Conservation (phyloP, 2,888 invertebrate genomes). For the Phragmatobia fuliginosa region DNA sequence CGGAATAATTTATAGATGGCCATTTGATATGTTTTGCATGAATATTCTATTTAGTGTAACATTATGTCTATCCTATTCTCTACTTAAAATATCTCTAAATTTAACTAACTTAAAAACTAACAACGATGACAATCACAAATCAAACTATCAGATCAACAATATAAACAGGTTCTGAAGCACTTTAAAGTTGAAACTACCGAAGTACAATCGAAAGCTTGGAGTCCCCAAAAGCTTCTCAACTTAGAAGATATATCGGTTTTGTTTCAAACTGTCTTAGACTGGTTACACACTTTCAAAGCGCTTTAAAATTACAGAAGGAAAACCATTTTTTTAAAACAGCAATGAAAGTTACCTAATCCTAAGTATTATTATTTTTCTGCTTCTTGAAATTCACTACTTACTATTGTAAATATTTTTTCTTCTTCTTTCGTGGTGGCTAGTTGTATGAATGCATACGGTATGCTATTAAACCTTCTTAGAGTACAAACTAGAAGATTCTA, state of each 20-base stretch:
- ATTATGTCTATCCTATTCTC: no score
- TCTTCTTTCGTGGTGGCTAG: no score
- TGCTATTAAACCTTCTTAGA: no score
- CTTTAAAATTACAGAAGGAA: background rate
- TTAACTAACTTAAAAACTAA: slow-evolving; percentile 19
- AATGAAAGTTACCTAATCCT: background rate
- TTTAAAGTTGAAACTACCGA: slow-evolving; percentile 66
- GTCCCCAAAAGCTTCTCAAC: slow-evolving; percentile 51
- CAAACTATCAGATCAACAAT: slow-evolving; percentile 50
- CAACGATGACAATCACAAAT: slow-evolving; percentile 43
- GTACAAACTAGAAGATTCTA: no score
- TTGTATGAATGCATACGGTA: no score
- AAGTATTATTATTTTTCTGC: background rate
- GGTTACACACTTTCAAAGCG: slow-evolving; percentile 6
- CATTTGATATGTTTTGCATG: no score
- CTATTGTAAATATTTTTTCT: no score
- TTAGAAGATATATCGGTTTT: slow-evolving; percentile 74
- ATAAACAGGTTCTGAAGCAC: slow-evolving; percentile 56
- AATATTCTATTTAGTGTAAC: no score
- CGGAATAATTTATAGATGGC: no score
- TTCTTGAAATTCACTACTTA: no score
- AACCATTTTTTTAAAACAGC: background rate
- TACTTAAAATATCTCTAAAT: background rate
- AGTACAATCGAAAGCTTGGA: slow-evolving; percentile 55
- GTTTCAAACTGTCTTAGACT: slow-evolving; percentile 64